phyloP scores from a whole-genome alignment of 2,888 invertebrate species.

The Caenorhabditis sulstoni region DNA sequence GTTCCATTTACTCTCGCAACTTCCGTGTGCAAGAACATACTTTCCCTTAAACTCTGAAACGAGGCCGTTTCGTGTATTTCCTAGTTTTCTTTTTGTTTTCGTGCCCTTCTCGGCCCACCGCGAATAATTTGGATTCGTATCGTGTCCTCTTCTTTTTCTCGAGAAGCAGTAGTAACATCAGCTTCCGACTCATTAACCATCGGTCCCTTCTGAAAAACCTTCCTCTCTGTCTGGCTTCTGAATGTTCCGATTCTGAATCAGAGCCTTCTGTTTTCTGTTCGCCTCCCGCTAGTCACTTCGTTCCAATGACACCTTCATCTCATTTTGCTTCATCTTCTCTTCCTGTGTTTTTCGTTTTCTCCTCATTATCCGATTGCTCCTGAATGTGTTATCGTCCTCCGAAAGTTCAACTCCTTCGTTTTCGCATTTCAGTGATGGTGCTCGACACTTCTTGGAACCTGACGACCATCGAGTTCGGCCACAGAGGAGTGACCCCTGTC shows the following conservation, averaged over 20 bases:
- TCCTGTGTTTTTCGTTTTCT: not conserved
- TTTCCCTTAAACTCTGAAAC: not conserved
- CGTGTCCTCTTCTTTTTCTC: slow-evolving; percentile 1
- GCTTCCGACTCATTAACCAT: no score
- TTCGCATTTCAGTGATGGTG: slow-evolving; percentile 50
- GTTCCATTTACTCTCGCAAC: not conserved
- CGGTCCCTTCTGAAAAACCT: no score
- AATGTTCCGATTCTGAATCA: no score
- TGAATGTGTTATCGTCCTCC: slow-evolving; percentile 19
- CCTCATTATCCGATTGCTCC: slow-evolving; percentile 14
- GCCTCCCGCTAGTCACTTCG: not conserved
- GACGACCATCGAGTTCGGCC: slow-evolving; percentile 60
- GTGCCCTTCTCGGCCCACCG: no score
- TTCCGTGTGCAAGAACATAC: not conserved
- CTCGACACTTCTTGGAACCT: slow-evolving; percentile 66
- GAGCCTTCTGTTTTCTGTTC: not conserved
- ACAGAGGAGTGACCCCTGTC: slow-evolving; percentile 54
- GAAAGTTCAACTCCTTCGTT: slow-evolving; percentile 7
- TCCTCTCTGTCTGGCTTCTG: no score
- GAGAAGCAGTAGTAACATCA: no score
- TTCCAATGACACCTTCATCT: not conserved
- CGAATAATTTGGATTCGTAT: not conserved
- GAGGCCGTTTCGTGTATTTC: not conserved
- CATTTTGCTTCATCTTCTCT: not conserved
- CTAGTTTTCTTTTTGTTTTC: not conserved